Percentiles rank a stretch among this genome's conserved stretches.
These are phyloP conservation scores for Nemopilema nomurai DNA, from an alignment of 30 jellyfish, hydroid and myxozoan species.

Conservation along the genomic window DNA sequence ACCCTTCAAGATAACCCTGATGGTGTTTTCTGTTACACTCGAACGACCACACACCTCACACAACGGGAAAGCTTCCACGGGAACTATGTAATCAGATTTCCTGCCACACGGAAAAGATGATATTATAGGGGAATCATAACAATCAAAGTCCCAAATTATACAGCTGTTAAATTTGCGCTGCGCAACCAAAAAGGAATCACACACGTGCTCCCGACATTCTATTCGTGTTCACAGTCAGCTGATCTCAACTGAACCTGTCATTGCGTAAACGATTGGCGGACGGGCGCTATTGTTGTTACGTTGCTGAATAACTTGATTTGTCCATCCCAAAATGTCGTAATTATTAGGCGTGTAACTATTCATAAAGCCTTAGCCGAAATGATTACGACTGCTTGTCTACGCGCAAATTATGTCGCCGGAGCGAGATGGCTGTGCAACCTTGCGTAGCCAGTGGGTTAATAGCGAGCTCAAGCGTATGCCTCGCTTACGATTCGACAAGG, in stretches of 20 bases:
- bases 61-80: no score
- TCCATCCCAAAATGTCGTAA: not conserved
- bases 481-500: conserved; percentile 60
- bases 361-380: conserved; percentile 20
- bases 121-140: not conserved
- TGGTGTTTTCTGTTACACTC: no score
- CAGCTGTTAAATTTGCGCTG: not conserved
- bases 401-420: not conserved
- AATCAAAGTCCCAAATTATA: not conserved
- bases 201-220: not conserved
- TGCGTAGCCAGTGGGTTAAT: conserved; percentile 61
- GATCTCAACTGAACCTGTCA: not conserved
- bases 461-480: conserved; percentile 52
- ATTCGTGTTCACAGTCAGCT: not conserved
- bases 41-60: no score
- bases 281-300: not conserved
- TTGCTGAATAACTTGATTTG: not conserved
- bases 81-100: not conserved
- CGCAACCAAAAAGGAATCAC: not conserved
- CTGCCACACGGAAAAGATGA: not conserved
- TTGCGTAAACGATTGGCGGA: not conserved
- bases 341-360: conserved; percentile 5
- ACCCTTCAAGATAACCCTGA: no score
- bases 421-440: conserved; percentile 23
- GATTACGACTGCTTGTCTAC: conserved; percentile 15